phyloP scores from a whole-genome alignment of 2,797 vertebrate species.

The Fistularia commersonii region DNA sequence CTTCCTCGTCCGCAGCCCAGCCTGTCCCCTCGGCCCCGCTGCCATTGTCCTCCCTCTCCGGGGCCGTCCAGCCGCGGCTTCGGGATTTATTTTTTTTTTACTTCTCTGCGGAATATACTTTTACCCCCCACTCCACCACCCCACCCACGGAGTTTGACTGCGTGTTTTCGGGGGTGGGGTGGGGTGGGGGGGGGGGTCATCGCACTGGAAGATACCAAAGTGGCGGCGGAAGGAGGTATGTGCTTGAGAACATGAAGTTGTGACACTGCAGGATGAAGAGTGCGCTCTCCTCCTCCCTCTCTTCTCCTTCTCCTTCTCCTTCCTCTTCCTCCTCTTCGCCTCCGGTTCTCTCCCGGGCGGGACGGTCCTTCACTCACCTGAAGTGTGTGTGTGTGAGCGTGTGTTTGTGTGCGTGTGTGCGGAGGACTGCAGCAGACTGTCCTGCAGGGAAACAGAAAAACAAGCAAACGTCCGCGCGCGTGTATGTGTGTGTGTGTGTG shows the following conservation, averaged over 20 bases:
- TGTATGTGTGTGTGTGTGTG: too few species aligned
- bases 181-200: conserved; percentile 21
- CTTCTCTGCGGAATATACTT: conserved; percentile 17
- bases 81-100: not conserved
- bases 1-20: conserved; percentile 71
- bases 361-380: too few species aligned
- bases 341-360: too few species aligned
- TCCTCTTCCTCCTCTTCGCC: too few species aligned
- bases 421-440: too few species aligned
- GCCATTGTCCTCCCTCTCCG: conserved; percentile 44
- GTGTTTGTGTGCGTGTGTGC: too few species aligned
- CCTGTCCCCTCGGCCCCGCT: conserved; percentile 51
- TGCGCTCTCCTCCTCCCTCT: too few species aligned
- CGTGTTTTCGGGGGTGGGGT: conserved; percentile 3
- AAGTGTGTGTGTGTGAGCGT: too few species aligned
- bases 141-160: not conserved
- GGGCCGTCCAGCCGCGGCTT: conserved; percentile 13
- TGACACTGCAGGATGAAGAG: conserved; percentile 6
- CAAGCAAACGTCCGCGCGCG: too few species aligned
- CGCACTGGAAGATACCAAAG: conserved; percentile 65
- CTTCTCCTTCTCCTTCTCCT: too few species aligned
- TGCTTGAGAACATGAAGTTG: conserved; percentile 44
- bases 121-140: not conserved
- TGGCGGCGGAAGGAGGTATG: conserved; percentile 76
- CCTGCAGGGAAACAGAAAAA: too few species aligned